A percentile compares a stretch with the other conserved stretches of the same genome.
Evolutionary conservation across 2,797 vertebrate species (phyloP).

Genomic region (Acanthis flammea): DNA sequence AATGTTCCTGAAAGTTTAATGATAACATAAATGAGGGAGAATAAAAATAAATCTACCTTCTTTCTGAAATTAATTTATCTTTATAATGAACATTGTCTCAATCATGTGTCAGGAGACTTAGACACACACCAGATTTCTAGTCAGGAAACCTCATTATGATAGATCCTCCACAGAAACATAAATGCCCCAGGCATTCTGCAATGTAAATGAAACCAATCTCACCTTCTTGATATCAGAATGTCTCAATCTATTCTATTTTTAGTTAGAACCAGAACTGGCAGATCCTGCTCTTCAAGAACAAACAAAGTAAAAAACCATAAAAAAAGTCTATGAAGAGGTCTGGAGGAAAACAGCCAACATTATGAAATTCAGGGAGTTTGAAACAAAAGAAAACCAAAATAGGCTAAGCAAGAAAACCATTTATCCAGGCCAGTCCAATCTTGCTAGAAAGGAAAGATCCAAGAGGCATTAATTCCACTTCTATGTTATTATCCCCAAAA

Average conservation of each 20-base stretch:
- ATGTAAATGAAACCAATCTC: background rate
- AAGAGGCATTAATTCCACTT: constrained; percentile 51
- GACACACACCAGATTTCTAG: background rate
- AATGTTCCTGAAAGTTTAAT: background rate
- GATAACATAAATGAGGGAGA: background rate
- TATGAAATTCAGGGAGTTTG: background rate
- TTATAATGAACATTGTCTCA: background rate
- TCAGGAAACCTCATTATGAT: background rate
- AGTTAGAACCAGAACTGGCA: background rate
- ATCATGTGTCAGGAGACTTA: background rate
- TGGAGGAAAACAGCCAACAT: background rate
- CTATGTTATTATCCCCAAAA: constrained; percentile 38
- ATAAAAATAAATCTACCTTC: background rate
- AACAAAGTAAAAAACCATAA: background rate
- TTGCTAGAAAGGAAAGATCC: constrained; percentile 46
- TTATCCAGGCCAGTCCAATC: background rate
- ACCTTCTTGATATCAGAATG: background rate
- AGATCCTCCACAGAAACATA: background rate
- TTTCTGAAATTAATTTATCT: background rate
- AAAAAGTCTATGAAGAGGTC: background rate
- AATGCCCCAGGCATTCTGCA: background rate
- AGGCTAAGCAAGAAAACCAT: background rate
- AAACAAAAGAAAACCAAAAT: constrained; percentile 1
- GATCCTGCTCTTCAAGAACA: background rate
- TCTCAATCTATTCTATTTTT: background rate